Evolutionary conservation across 2,113 vertebrate genomes (phyloP).

Genomic region (human (Homo sapiens)): GRCh38 chr11:92146001-92146500

Average conservation of each 20-base stretch:
- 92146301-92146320: not conserved
- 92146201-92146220: not conserved
- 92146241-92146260: fast-evolving
- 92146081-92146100: not conserved
- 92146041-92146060: not conserved
- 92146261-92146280: fast-evolving
- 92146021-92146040: not conserved
- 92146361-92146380: not conserved
- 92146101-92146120: not conserved
- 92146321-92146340: not conserved
- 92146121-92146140: not conserved
- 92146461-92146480: not conserved
- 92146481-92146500: too few species aligned
- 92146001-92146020: not conserved
- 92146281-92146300: not conserved
- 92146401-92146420: not conserved
- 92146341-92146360: not conserved
- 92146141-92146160: not conserved
- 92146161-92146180: not conserved
- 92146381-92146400: not conserved
- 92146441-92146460: not conserved
- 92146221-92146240: fast-evolving
- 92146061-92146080: not conserved
- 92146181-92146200: too few species aligned
- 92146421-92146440: not conserved